These are phyloP conservation scores for Cebus imitator DNA, from an alignment of 2,113 vertebrate genomes.

Conservation along the genomic window DNA sequence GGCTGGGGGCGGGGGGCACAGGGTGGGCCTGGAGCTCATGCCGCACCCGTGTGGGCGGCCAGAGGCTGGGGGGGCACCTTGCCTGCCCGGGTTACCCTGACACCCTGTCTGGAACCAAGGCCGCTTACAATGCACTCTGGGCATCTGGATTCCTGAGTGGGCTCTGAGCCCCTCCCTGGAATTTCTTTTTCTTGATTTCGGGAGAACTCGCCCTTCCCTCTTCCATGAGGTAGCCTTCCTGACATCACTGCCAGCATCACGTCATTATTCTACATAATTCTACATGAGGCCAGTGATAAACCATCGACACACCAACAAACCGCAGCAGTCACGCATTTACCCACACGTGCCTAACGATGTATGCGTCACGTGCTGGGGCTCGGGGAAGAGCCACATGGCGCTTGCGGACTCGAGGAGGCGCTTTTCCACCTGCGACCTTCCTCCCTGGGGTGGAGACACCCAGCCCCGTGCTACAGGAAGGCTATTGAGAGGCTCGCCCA, in stretches of 20 bases:
- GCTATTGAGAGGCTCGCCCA: neutral
- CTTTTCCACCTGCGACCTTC: neutral
- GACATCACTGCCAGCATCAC: neutral
- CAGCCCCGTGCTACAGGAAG: accelerated
- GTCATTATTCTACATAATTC: accelerated
- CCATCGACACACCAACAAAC: neutral
- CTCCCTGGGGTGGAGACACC: accelerated
- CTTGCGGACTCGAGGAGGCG: neutral
- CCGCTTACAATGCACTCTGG: neutral
- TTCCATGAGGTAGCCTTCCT: too few species aligned
- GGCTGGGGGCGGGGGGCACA: slow-evolving; percentile 88
- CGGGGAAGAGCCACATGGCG: accelerated
- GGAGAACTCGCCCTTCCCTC: neutral
- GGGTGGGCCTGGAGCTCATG: neutral
- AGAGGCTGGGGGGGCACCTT: neutral
- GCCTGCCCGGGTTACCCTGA: neutral
- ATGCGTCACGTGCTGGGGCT: neutral
- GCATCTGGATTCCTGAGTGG: accelerated
- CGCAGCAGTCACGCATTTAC: accelerated
- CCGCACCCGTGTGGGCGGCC: neutral
- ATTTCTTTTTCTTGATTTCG: neutral
- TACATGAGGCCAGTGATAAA: accelerated
- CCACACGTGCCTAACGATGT: neutral
- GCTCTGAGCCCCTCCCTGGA: neutral
- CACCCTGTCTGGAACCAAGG: neutral